A percentile compares a stretch with the other conserved stretches of the same genome.
Conservation (phyloP, 1,140 invertebrate species). For the Leucophenga varia region DNA sequence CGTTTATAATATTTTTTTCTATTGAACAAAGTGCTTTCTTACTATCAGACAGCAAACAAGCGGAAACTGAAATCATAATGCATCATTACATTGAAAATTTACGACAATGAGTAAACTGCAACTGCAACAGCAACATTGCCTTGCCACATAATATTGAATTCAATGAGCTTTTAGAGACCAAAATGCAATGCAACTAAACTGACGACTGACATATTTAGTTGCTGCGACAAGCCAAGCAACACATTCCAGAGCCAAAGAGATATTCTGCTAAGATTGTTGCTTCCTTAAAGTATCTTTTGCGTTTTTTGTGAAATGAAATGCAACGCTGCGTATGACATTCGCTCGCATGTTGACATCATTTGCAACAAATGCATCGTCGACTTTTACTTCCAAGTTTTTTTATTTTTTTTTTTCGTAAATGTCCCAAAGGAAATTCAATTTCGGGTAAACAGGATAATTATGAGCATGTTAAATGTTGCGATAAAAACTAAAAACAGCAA, state of each 20-base stretch:
- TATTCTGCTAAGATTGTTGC: neutral
- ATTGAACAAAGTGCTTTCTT: too few species aligned
- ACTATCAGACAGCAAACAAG: constrained; percentile 37
- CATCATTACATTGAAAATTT: constrained; percentile 52
- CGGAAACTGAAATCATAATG: constrained; percentile 53
- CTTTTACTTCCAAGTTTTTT: constrained; percentile 28
- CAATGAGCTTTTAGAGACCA: too few species aligned
- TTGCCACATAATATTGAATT: neutral
- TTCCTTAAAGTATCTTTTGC: neutral
- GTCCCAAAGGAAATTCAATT: constrained; percentile 50
- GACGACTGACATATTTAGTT: too few species aligned
- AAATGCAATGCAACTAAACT: too few species aligned
- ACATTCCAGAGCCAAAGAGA: neutral
- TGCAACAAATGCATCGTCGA: constrained; percentile 13
- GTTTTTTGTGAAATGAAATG: constrained; percentile 10
- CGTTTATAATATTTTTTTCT: too few species aligned
- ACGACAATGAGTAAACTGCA: constrained; percentile 25
- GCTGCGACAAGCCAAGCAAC: too few species aligned
- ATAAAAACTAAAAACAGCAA: constrained; percentile 54
- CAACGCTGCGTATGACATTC: constrained; percentile 14
- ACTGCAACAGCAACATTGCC: neutral
- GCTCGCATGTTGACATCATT: constrained; percentile 28
- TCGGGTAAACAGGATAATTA: constrained; percentile 56
- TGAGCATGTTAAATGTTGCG: constrained; percentile 55
- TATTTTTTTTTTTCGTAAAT: constrained; percentile 10